Evolutionary conservation across 1,140 invertebrate species (phyloP).

Genomic region (Lasaia peninsularis): DNA sequence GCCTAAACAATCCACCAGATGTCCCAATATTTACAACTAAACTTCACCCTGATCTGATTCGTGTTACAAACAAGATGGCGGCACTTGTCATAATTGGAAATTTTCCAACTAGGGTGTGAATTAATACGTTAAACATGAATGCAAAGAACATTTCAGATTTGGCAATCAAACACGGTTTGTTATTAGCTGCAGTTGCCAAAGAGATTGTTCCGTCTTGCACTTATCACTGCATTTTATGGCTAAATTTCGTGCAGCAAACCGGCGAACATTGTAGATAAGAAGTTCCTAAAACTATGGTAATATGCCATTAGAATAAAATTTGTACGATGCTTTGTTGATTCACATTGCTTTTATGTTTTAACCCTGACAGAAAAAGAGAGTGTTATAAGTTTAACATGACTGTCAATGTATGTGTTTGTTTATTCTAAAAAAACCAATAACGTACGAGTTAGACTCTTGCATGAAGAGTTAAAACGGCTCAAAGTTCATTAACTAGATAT

Average conservation of each 20-base stretch:
- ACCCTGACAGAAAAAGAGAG: no score
- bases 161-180: slow-evolving; percentile 30
- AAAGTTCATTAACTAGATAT: no score
- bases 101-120: slow-evolving; percentile 26
- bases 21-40: slow-evolving; percentile 25
- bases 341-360: neutral
- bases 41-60: slow-evolving; percentile 22
- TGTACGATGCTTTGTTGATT: neutral
- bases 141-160: slow-evolving; percentile 30
- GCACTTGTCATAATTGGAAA: slow-evolving; percentile 28
- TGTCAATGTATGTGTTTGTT: no score
- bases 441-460: no score
- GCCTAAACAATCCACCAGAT: slow-evolving; percentile 16
- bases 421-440: no score
- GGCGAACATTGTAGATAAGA: slow-evolving; percentile 13
- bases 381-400: no score
- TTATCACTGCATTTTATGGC: slow-evolving; percentile 29
- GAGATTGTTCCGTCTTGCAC: slow-evolving; percentile 22
- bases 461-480: no score
- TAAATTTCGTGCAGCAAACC: slow-evolving; percentile 11
- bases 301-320: slow-evolving; percentile 7
- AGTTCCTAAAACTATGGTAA: slow-evolving; percentile 18
- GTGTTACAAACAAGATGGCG: slow-evolving; percentile 25
- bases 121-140: slow-evolving; percentile 31
- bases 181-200: slow-evolving; percentile 33